Conservation (phyloP, 1,140 invertebrate species). For the Bombus haemorrhoidalis region DNA sequence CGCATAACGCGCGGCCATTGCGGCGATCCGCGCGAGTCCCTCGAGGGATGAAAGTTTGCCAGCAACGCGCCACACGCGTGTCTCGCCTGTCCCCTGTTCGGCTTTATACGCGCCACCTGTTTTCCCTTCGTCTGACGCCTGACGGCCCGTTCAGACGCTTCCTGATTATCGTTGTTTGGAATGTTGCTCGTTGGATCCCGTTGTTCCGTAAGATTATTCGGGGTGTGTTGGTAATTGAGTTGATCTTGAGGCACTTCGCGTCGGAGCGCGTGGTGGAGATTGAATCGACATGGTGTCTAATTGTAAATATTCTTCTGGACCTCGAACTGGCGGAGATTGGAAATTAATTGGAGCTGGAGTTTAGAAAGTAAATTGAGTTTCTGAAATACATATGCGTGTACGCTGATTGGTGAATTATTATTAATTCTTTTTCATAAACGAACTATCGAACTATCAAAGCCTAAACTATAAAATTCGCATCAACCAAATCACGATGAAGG, state of each 20-base stretch:
- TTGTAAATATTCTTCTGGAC: background rate
- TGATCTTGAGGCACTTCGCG: background rate
- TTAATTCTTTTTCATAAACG: no score
- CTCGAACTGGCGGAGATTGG: background rate
- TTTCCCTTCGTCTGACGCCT: background rate
- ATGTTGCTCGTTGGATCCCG: background rate
- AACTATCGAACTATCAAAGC: no score
- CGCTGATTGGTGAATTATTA: no score
- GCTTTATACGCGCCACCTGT: slow-evolving; percentile 26
- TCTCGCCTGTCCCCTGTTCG: slow-evolving; percentile 7
- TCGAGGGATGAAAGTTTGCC: slow-evolving; percentile 37
- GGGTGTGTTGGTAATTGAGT: background rate
- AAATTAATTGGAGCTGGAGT: background rate
- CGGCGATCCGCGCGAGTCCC: background rate
- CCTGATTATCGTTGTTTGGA: slow-evolving; percentile 2
- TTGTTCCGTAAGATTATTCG: background rate
- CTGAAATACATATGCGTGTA: no score
- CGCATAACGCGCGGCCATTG: slow-evolving; percentile 25
- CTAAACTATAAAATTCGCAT: no score
- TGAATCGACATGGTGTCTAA: background rate
- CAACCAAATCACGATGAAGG: no score
- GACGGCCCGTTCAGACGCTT: background rate
- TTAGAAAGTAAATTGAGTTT: no score
- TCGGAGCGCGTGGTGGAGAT: background rate
- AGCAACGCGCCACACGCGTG: slow-evolving; percentile 30